A percentile compares a stretch with the other conserved stretches of the same genome.
Conservation (phyloP, 2,113 vertebrate genomes). For the Sander lucioperca region DNA sequence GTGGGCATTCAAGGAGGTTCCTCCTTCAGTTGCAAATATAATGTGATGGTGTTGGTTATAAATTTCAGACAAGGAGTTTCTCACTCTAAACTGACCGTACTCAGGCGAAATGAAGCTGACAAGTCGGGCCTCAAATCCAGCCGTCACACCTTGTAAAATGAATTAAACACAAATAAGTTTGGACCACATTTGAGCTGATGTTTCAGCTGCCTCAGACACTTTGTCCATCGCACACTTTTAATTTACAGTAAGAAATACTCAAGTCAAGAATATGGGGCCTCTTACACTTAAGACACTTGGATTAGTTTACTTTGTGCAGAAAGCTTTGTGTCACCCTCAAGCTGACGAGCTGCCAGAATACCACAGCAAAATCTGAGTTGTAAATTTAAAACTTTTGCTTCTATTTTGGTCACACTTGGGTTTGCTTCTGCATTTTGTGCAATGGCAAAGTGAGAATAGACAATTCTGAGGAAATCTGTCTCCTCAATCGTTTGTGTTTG, state of each 20-base stretch:
- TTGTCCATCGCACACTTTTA: neutral
- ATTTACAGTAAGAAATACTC: slow-evolving; percentile 28
- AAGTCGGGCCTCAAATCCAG: slow-evolving; percentile 18
- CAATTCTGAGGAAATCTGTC: slow-evolving; percentile 33
- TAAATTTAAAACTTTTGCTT: slow-evolving; percentile 37
- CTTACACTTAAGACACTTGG: slow-evolving; percentile 48
- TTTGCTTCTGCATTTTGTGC: slow-evolving; percentile 52
- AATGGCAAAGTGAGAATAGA: slow-evolving; percentile 30
- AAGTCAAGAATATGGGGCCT: slow-evolving; percentile 23
- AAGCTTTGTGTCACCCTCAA: slow-evolving; percentile 20
- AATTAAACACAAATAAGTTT: slow-evolving; percentile 26
- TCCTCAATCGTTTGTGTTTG: neutral
- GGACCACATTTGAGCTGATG: neutral
- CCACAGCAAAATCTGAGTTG: slow-evolving; percentile 35
- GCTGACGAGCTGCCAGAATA: slow-evolving; percentile 14
- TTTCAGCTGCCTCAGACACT: slow-evolving; percentile 16
- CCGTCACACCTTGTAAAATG: slow-evolving; percentile 40
- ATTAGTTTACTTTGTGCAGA: slow-evolving; percentile 27
- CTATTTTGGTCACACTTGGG: slow-evolving; percentile 27
- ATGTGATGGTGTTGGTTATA: neutral
- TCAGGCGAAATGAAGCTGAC: slow-evolving; percentile 3
- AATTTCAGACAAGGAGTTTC: slow-evolving; percentile 2
- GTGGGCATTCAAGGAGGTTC: neutral
- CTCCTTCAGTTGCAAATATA: slow-evolving; percentile 12
- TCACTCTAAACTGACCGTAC: neutral